phyloP scores from a whole-genome alignment of 2,797 vertebrate species.

The Amphiprion clarkii region DNA sequence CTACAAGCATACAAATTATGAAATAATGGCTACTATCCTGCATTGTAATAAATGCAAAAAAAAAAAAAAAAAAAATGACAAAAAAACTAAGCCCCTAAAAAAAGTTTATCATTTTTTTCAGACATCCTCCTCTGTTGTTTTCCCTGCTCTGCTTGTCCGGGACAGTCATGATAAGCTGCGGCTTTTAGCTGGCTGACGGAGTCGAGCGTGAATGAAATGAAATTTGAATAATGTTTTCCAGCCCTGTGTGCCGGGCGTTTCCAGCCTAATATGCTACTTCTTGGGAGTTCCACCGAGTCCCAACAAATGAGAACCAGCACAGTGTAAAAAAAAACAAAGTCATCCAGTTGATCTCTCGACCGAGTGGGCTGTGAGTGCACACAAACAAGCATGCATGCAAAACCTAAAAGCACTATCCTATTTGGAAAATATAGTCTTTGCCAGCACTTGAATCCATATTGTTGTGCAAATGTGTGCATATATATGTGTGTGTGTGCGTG shows the following conservation, averaged over 20 bases:
- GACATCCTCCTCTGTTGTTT: conserved; percentile 16
- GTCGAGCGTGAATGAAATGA: conserved; percentile 45
- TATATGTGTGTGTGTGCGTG: conserved; percentile 5
- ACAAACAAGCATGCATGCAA: background rate
- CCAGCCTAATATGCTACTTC: conserved; percentile 40
- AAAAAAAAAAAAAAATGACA: background rate
- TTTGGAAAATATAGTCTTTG: conserved; percentile 29
- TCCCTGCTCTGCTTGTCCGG: conserved; percentile 14
- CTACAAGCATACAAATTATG: background rate
- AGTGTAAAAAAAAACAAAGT: conserved; percentile 30
- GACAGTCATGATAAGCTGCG: conserved; percentile 39
- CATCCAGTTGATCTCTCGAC: conserved; percentile 45
- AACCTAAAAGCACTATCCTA: conserved; percentile 8
- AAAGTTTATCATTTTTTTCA: conserved; percentile 19
- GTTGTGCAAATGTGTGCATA: background rate
- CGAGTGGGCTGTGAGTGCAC: background rate
- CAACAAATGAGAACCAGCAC: conserved; percentile 47
- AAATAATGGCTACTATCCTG: background rate
- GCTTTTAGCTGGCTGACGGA: conserved; percentile 36
- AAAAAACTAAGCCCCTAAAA: background rate
- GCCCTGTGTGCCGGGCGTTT: conserved; percentile 29
- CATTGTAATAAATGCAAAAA: conserved; percentile 1
- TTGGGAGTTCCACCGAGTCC: conserved; percentile 48
- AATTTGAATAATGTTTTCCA: conserved; percentile 45
- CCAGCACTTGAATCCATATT: background rate